phyloP scores from a whole-genome alignment of 2,113 vertebrate genomes.

The Apaloderma vittatum region DNA sequence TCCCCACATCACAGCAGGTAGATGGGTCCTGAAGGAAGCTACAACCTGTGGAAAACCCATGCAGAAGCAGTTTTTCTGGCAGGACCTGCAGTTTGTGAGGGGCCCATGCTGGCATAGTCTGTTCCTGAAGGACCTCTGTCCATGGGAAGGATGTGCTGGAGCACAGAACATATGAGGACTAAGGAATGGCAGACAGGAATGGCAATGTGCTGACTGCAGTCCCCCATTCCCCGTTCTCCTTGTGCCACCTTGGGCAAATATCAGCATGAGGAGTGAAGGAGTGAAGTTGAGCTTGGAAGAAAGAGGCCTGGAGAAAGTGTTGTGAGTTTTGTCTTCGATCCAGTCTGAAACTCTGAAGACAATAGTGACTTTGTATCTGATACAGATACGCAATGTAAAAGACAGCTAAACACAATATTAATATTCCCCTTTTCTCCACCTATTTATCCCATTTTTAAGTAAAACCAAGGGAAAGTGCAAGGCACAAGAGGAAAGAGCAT shows the following conservation, averaged over 20 bases:
- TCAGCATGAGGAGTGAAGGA: not conserved
- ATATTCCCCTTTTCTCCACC: not conserved
- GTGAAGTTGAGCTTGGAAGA: not conserved
- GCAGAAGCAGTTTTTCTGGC: not conserved
- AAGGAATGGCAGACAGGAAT: not conserved
- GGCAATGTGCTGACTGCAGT: not conserved
- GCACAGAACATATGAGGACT: not conserved
- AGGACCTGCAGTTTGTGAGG: not conserved
- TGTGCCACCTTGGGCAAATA: accelerated
- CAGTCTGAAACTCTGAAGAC: not conserved
- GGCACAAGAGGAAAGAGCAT: not conserved
- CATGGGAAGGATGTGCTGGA: not conserved
- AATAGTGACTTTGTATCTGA: not conserved
- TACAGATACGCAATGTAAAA: not conserved
- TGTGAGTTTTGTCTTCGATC: not conserved
- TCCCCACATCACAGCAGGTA: not conserved
- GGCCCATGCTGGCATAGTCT: not conserved
- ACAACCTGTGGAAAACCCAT: accelerated
- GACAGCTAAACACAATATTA: not conserved
- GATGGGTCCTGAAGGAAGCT: not conserved
- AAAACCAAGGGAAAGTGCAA: not conserved
- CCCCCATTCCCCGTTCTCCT: not conserved
- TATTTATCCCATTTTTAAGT: not conserved
- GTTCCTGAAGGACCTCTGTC: not conserved
- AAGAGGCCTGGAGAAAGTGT: accelerated